Percentiles rank a stretch among this genome's conserved stretches.
Conservation (phyloP, 2,113 vertebrate genomes). For the Mastomys natalensis region DNA sequence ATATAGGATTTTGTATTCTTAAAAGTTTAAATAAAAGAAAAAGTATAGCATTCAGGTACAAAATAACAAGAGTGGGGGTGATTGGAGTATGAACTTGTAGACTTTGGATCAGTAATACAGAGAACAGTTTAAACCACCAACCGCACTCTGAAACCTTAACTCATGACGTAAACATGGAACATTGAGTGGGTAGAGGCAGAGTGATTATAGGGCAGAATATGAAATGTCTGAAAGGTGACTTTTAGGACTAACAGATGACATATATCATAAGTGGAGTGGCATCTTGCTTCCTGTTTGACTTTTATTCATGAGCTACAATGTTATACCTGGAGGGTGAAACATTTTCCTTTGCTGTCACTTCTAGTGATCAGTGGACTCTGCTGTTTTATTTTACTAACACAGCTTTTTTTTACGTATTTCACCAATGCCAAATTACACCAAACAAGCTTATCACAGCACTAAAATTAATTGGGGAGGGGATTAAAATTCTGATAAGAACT, state of each 20-base stretch:
- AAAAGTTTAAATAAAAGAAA: constrained; percentile 14
- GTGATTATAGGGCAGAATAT: neutral
- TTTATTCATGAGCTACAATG: neutral
- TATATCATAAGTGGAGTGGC: neutral
- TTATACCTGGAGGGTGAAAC: neutral
- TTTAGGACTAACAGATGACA: constrained; percentile 35
- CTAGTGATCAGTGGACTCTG: neutral
- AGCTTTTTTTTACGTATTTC: neutral
- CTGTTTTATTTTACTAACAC: constrained; percentile 23
- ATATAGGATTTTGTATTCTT: neutral
- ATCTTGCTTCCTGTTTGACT: neutral
- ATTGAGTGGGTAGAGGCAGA: neutral
- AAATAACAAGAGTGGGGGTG: neutral
- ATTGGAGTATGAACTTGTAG: constrained; percentile 8
- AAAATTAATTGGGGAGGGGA: neutral
- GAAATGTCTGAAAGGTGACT: constrained; percentile 12
- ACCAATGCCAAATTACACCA: neutral
- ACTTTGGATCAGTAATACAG: neutral
- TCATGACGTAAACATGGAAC: neutral
- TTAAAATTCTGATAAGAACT: constrained; percentile 24
- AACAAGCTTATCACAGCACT: neutral
- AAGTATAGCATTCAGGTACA: neutral
- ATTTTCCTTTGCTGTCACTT: neutral
- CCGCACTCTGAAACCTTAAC: neutral
- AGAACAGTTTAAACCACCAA: neutral